Base-by-base conservation (phyloP, 2,113 vertebrate species). In the Stercorarius parasiticus region DNA sequence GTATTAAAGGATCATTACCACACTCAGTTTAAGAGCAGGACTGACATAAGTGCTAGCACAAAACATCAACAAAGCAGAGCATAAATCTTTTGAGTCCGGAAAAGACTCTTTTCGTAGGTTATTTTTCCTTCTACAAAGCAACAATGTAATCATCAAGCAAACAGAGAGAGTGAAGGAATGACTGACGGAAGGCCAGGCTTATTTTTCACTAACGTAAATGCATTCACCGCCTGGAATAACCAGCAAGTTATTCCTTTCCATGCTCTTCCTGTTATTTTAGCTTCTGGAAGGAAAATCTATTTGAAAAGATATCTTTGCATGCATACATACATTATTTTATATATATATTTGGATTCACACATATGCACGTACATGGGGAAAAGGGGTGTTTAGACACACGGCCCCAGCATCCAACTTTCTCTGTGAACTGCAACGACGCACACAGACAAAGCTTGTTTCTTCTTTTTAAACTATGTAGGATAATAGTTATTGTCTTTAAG, bases 61-160 rank as follows among this genome's bases (percentile, higher is more conserved):
- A 95, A 95, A 91, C 56, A 72, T 94, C 80, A 96, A 61, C 49
- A 96, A 95, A 96, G 25, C 13, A 64, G 53, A 88, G 47, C 56
- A 88, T 93, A 98, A 97, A 95, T 93, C 78, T 96, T 94, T 15
- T 49, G 40, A 87, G 74, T 55, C 55, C 10, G n/a, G 61, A 93
- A 92, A 86, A 65, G 26, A 65, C 84, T 94, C 47, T 64, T 92
- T 95, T 83, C 58, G 3, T 74, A 62, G 45, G 55, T 93, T 81
- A 89, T 74, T 93, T 86, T 96, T 53, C 13, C 61, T 88, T 79
- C 52, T 83, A 40, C 45, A 50, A 66, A 87, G 74, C 40, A 96
- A 96, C 95, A 97, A 91, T 76, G 64, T 93, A 91, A 96, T 97
- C 72, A 9, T 84, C 92, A 78, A 93, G 67, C 59, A 96, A 90